Percentiles rank a stretch among this genome's conserved stretches.
These are phyloP conservation scores for Cherax destructor DNA, from an alignment of 1,140 invertebrate species.

Conservation along the genomic window DNA sequence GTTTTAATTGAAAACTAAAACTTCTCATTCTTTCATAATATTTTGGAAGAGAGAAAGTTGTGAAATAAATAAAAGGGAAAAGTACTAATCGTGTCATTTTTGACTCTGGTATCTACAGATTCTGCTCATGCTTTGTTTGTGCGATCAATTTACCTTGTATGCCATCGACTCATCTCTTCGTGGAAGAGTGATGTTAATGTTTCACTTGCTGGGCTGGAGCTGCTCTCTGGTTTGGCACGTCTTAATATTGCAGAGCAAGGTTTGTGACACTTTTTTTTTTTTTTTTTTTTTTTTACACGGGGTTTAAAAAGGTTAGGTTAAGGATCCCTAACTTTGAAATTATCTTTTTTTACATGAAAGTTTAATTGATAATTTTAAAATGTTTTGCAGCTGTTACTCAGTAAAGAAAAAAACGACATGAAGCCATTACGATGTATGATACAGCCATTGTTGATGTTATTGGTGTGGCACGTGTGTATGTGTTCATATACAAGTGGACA, in stretches of 20 bases:
- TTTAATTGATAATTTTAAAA: not conserved
- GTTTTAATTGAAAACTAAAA: too few relatives aligned
- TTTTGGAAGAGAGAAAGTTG: not conserved
- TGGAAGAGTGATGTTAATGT: slow-evolving; percentile 98
- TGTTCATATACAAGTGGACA: too few relatives aligned
- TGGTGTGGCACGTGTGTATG: too few relatives aligned
- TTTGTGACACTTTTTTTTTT: not conserved
- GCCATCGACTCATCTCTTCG: slow-evolving; percentile 93
- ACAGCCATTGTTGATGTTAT: too few relatives aligned
- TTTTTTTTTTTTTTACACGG: too few relatives aligned
- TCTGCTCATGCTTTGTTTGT: slow-evolving; percentile 64
- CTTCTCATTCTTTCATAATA: too few relatives aligned
- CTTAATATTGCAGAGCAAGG: slow-evolving; percentile 88
- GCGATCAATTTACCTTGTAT: slow-evolving; percentile 91
- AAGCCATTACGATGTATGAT: too few relatives aligned
- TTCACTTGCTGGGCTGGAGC: slow-evolving; percentile 93
- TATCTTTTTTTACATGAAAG: slow-evolving; percentile 41
- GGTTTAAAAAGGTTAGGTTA: slow-evolving; percentile 16
- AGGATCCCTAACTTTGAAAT: slow-evolving; percentile 45
- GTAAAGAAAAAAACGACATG: too few relatives aligned
- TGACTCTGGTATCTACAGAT: slow-evolving; percentile 11
- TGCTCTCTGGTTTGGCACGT: slow-evolving; percentile 91
- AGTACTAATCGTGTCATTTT: not conserved
- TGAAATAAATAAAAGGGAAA: not conserved
- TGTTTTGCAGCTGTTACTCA: too few relatives aligned